A percentile compares a stretch with the other conserved stretches of the same genome.
phyloP scores from a whole-genome alignment of 1,140 invertebrate species.

The Sycophila sp. region DNA sequence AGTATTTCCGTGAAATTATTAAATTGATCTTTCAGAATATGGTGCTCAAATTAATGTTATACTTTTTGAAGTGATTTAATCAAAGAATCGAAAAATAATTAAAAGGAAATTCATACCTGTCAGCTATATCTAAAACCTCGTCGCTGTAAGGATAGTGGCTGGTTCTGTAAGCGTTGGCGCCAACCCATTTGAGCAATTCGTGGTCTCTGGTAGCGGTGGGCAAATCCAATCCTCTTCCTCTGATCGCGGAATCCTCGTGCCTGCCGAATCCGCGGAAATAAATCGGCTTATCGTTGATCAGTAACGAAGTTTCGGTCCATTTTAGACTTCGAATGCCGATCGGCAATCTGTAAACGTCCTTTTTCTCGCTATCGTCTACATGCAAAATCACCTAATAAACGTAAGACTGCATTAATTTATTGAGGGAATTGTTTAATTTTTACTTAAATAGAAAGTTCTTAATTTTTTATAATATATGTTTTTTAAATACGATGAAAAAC shows the following conservation, averaged over 20 bases:
- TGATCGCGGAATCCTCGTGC: conserved; percentile 93
- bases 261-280: conserved; percentile 94
- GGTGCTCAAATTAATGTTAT: no score
- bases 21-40: no score
- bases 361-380: conserved; percentile 60
- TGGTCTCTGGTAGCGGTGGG: conserved; percentile 90
- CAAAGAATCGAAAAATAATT: no score
- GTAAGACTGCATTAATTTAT: not conserved
- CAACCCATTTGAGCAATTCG: conserved; percentile 94
- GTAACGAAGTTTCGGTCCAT: conserved; percentile 79
- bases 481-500: no score
- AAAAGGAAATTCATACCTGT: conserved; percentile 63
- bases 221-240: conserved; percentile 89
- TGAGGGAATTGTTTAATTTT: not conserved
- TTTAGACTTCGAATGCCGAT: conserved; percentile 87
- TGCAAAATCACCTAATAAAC: conserved; percentile 66
- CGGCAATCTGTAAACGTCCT: conserved; percentile 84
- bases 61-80: no score
- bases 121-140: conserved; percentile 95
- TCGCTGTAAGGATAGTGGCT: conserved; percentile 99
- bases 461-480: no score
- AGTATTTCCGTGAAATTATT: no score
- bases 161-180: conserved; percentile 94
- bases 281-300: conserved; percentile 85
- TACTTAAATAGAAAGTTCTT: no score